Percentiles rank a stretch among this genome's conserved stretches.
Conservation (phyloP, 2,888 invertebrate genomes). For the Blastobasis lacticolella region DNA sequence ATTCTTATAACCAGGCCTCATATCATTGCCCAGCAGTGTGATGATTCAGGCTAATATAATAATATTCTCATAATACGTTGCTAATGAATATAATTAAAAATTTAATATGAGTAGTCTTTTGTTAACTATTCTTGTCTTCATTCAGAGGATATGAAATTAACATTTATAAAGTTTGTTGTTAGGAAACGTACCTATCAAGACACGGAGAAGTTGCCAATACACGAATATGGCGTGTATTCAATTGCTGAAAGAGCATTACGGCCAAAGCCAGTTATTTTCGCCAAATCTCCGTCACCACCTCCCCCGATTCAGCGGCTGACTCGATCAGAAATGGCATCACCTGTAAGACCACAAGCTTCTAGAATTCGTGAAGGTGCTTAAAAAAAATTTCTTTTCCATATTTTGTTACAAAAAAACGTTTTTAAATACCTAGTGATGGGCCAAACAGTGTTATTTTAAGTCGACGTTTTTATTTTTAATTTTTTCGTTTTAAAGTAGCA, state of each 20-base stretch:
- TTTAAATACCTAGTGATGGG: too few relatives aligned
- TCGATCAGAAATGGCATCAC: constrained; percentile 25
- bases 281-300: constrained; percentile 39
- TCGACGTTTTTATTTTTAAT: constrained; percentile 4
- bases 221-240: constrained; percentile 57
- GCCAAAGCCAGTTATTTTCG: constrained; percentile 32
- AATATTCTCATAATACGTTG: too few relatives aligned
- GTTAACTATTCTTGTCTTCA: too few relatives aligned
- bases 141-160: background rate
- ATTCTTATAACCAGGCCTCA: too few relatives aligned
- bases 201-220: constrained; percentile 43
- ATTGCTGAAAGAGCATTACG: constrained; percentile 38
- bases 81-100: too few relatives aligned
- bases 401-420: background rate
- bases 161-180: constrained; percentile 13
- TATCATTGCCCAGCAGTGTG: too few relatives aligned
- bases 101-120: too few relatives aligned
- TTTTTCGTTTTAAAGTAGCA: constrained; percentile 38
- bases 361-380: constrained; percentile 43
- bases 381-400: background rate
- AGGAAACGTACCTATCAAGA: constrained; percentile 53
- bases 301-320: constrained; percentile 33
- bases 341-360: constrained; percentile 38
- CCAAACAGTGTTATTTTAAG: constrained; percentile 43
- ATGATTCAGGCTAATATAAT: too few relatives aligned